Percentiles rank a stretch among this genome's conserved stretches.
Conservation (phyloP, 2,113 vertebrate genomes). For the Telmatochromis sp. region DNA sequence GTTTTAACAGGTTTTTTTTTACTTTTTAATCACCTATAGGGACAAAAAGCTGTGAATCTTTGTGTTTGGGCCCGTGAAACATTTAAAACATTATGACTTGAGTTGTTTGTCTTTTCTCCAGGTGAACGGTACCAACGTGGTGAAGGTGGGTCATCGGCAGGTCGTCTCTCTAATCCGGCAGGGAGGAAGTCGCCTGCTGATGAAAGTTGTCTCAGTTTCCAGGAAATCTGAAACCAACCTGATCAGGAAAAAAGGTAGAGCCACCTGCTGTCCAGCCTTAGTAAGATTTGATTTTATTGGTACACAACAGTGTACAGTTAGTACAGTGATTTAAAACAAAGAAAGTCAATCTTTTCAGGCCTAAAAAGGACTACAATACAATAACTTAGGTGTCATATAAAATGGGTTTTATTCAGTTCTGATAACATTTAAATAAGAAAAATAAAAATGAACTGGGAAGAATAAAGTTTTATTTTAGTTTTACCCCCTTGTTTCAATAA, state of each 20-base stretch:
- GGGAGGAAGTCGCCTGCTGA: constrained; percentile 89
- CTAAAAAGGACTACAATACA: background rate
- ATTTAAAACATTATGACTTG: background rate
- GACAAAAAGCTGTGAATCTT: background rate
- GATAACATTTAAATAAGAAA: background rate
- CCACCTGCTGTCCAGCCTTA: background rate
- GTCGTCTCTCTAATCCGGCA: constrained; percentile 94
- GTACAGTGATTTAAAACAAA: background rate
- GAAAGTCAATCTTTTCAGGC: background rate
- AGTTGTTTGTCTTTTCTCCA: constrained; percentile 28
- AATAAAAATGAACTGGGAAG: background rate
- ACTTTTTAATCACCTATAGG: background rate
- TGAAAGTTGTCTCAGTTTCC: constrained; percentile 96
- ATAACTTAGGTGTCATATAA: background rate
- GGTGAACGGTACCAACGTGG: constrained; percentile 94
- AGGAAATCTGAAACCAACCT: constrained; percentile 88
- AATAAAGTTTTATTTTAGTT: background rate
- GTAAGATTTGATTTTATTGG: background rate
- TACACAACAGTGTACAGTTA: background rate
- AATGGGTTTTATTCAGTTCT: background rate
- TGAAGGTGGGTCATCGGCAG: constrained; percentile 97
- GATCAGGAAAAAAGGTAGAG: constrained; percentile 85
- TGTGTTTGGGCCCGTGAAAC: background rate
- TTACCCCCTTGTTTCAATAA: background rate
- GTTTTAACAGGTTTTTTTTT: accelerated